Evolutionary conservation across 2,888 invertebrate species (phyloP).

Genomic region (Geophilus truncorum): DNA sequence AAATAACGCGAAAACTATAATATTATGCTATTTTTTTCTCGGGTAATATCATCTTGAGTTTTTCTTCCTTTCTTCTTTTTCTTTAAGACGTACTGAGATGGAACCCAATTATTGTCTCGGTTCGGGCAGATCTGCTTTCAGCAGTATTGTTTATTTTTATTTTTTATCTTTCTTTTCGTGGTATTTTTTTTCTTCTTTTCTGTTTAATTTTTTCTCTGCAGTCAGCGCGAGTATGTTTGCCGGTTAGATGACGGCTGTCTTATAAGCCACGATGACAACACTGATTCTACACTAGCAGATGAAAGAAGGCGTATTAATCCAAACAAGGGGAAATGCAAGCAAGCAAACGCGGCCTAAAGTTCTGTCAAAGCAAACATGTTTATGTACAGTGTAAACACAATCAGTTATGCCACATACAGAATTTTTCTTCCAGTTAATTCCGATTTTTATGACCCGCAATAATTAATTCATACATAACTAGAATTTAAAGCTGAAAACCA

Average conservation of each 20-base stretch:
- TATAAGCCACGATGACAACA: neutral
- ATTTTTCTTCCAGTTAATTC: neutral
- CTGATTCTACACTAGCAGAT: neutral
- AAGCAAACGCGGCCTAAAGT: neutral
- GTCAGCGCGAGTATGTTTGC: neutral
- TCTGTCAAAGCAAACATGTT: neutral
- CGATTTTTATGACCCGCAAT: neutral
- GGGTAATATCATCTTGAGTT: neutral
- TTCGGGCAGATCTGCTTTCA: neutral
- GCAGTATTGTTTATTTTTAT: neutral
- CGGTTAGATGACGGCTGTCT: neutral
- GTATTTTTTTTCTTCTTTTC: neutral
- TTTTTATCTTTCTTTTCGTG: neutral
- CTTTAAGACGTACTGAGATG: neutral
- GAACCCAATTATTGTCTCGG: constrained; percentile 19
- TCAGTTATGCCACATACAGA: neutral
- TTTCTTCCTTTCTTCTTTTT: neutral
- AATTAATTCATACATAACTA: neutral
- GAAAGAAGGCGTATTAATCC: neutral
- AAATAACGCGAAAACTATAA: neutral
- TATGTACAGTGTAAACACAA: constrained; percentile 1
- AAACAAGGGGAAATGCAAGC: neutral
- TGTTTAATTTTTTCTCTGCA: neutral
- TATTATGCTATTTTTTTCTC: neutral
- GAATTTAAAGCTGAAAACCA: neutral